phyloP scores from a whole-genome alignment of 2,888 invertebrate species.

The Drosophila recens region DNA sequence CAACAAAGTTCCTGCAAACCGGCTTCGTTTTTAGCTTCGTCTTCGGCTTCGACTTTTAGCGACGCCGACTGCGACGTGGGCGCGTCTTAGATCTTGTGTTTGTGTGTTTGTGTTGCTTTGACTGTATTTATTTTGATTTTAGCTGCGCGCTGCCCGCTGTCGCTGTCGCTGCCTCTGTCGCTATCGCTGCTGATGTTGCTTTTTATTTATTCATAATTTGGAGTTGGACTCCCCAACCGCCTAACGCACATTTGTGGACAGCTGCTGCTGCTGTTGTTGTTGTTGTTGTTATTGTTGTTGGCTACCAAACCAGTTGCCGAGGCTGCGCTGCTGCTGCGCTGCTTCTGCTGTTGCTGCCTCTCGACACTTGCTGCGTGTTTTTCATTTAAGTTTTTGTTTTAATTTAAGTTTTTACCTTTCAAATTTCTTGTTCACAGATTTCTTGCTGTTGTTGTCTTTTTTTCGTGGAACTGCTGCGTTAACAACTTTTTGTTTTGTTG shows the following conservation, averaged over 20 bases:
- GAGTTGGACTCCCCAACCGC: conserved; percentile 48
- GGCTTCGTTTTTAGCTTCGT: conserved; percentile 54
- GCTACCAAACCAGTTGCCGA: conserved; percentile 66
- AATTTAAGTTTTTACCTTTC: conserved; percentile 80
- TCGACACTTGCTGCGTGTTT: conserved; percentile 62
- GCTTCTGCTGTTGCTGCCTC: conserved; percentile 18
- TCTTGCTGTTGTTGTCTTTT: conserved; percentile 58
- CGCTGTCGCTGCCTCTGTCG: conserved; percentile 31
- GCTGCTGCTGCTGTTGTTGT: conserved; percentile 65
- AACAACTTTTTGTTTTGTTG: conserved; percentile 71
- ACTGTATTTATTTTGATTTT: conserved; percentile 75
- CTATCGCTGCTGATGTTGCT: conserved; percentile 29
- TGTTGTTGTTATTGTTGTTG: conserved; percentile 40
- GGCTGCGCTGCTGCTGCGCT: conserved; percentile 5
- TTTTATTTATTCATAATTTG: conserved; percentile 77
- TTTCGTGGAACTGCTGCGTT: conserved; percentile 81
- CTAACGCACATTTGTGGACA: conserved; percentile 78
- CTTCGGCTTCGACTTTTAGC: conserved; percentile 7
- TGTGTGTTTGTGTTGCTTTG: conserved; percentile 42
- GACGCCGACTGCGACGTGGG: conserved; percentile 44
- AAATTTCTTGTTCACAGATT: conserved; percentile 80
- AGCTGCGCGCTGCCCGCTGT: conserved; percentile 36
- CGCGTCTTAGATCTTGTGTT: conserved; percentile 39
- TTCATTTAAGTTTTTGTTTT: conserved; percentile 75
- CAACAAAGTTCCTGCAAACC: conserved; percentile 72